Percentiles rank a stretch among this genome's conserved stretches.
Evolutionary conservation across 2,113 vertebrate species (phyloP).

Genomic region (Pelodiscus sinensis): DNA sequence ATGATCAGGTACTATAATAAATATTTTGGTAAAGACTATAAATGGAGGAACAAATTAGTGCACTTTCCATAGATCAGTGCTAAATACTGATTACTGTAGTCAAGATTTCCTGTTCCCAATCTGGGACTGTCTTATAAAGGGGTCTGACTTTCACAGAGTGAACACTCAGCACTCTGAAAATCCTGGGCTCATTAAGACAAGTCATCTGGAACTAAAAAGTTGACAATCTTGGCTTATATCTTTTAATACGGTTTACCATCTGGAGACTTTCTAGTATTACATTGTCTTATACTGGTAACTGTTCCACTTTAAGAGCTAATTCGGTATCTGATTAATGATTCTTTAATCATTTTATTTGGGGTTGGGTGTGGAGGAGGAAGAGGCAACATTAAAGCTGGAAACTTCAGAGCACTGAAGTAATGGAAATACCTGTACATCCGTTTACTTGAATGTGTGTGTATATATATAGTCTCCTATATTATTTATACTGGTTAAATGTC

Average conservation of each 20-base stretch:
- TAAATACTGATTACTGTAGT: neutral
- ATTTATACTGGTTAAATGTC: neutral
- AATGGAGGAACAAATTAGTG: neutral
- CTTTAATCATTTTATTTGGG: neutral
- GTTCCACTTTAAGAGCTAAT: neutral
- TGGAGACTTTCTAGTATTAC: neutral
- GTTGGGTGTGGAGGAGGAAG: neutral
- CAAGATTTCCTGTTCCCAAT: neutral
- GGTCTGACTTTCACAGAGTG: neutral
- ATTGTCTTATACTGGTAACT: neutral
- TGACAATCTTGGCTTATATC: neutral
- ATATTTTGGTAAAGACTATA: neutral
- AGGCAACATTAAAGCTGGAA: neutral
- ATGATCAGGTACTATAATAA: constrained; percentile 89
- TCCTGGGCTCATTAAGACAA: neutral
- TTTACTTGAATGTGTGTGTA: neutral
- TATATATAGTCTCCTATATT: neutral
- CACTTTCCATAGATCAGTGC: neutral
- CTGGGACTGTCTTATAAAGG: neutral
- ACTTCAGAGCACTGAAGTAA: neutral
- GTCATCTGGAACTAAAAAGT: neutral
- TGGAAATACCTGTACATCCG: neutral
- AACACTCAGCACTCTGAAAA: neutral
- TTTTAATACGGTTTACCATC: neutral
- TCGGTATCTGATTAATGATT: neutral